Percentiles rank a stretch among this genome's conserved stretches.
These are phyloP conservation scores for Synanceia verrucosa DNA, from an alignment of 2,797 vertebrate species.

Conservation along the genomic window DNA sequence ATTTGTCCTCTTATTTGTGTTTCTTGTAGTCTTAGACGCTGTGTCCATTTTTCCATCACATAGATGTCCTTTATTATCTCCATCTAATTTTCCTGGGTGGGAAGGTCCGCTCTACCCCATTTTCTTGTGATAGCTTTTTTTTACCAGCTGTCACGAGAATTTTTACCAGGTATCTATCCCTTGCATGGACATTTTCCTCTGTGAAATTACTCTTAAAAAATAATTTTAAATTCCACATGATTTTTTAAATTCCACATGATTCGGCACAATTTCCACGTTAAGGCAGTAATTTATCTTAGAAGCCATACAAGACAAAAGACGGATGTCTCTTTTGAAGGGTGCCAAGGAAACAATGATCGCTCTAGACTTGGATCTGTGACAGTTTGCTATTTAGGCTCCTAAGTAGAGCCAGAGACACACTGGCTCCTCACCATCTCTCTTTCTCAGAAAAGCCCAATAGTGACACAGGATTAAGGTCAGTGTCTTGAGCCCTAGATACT, in stretches of 20 bases:
- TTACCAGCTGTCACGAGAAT: too few relatives aligned
- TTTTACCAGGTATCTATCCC: too few relatives aligned
- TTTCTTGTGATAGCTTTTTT: too few relatives aligned
- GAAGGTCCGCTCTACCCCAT: too few relatives aligned
- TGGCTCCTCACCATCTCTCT: constrained; percentile 19
- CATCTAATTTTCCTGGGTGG: too few relatives aligned
- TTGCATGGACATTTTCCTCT: too few relatives aligned
- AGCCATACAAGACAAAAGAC: background rate
- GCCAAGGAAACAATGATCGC: background rate
- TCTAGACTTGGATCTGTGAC: constrained; percentile 36
- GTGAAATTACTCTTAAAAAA: too few relatives aligned
- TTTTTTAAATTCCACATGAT: constrained; percentile 13
- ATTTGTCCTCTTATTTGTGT: too few relatives aligned
- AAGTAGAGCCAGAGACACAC: constrained; percentile 31
- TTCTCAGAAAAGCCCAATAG: constrained; percentile 65
- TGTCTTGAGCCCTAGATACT: constrained; percentile 68
- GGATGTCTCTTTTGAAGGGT: constrained; percentile 14
- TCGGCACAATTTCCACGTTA: background rate
- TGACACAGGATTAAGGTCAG: constrained; percentile 81
- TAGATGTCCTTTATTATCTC: too few relatives aligned
- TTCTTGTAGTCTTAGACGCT: too few relatives aligned
- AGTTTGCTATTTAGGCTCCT: constrained; percentile 56
- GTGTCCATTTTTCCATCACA: too few relatives aligned
- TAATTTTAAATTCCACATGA: background rate
- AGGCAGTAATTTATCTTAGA: background rate